Evolutionary conservation across 2,797 vertebrate genomes (phyloP).

Genomic region (Sebastes cheni): DNA sequence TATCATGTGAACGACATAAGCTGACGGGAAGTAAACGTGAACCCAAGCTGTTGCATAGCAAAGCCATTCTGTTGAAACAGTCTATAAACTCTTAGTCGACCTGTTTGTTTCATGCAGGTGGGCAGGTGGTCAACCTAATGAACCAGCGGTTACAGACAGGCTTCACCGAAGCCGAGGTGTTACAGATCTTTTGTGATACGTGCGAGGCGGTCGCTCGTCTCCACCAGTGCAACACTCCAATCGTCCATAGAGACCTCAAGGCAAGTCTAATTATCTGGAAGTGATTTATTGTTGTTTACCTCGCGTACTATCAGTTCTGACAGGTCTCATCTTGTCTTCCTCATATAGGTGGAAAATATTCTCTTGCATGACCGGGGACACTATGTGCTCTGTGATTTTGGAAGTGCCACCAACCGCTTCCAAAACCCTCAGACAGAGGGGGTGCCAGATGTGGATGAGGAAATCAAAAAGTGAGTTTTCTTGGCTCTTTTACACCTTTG

Average conservation of each 20-base stretch:
- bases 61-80: not conserved
- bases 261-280: slow-evolving; percentile 67
- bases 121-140: slow-evolving; percentile 98
- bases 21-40: not conserved
- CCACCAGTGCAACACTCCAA: slow-evolving; percentile 94
- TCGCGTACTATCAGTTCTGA: not conserved
- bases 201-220: slow-evolving; percentile 93
- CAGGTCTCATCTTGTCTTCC: not conserved
- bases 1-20: too few species aligned
- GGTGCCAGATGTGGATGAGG: slow-evolving; percentile 92
- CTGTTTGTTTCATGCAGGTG: slow-evolving; percentile 78
- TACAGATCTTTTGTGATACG: slow-evolving; percentile 97
- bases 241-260: slow-evolving; percentile 96
- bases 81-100: not conserved
- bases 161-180: slow-evolving; percentile 93
- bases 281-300: not conserved
- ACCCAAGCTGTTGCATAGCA: not conserved
- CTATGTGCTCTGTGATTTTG: slow-evolving; percentile 98
- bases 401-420: slow-evolving; percentile 95
- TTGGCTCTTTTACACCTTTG: not conserved
- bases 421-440: slow-evolving; percentile 96
- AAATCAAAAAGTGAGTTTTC: slow-evolving; percentile 94
- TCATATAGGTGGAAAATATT: slow-evolving; percentile 95
- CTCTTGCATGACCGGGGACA: slow-evolving; percentile 96
- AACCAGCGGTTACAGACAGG: slow-evolving; percentile 96